Percentiles rank a stretch among this genome's conserved stretches.
Conservation (phyloP, 2,888 invertebrate species). For the Nomada fabriciana region DNA sequence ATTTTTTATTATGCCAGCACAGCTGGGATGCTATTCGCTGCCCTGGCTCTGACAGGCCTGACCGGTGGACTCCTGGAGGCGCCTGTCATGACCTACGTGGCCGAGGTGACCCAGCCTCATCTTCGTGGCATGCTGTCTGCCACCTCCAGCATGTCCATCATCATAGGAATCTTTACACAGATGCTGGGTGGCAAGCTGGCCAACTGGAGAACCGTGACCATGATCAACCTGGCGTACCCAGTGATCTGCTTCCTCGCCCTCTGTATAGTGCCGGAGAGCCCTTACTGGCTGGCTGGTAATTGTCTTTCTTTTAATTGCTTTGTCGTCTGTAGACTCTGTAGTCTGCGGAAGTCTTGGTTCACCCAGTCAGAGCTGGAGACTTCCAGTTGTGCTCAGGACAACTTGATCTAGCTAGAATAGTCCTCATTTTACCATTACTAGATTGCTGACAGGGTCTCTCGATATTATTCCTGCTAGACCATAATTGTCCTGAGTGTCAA, state of each 20-base stretch:
- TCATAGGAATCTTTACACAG: constrained; percentile 91
- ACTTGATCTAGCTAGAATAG: no score
- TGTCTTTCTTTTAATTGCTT: no score
- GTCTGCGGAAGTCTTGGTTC: no score
- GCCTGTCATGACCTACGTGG: constrained; percentile 93
- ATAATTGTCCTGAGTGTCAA: no score
- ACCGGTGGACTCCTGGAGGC: constrained; percentile 93
- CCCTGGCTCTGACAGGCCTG: constrained; percentile 90
- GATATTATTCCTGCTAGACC: no score
- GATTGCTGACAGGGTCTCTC: no score
- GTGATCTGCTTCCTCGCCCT: constrained; percentile 88
- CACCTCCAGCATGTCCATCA: constrained; percentile 91
- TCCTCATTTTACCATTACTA: no score
- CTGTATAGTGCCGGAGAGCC: constrained; percentile 92
- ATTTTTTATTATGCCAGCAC: constrained; percentile 88
- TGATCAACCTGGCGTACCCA: constrained; percentile 89
- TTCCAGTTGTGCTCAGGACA: no score
- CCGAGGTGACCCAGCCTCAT: constrained; percentile 93
- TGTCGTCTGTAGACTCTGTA: no score
- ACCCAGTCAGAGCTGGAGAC: neutral
- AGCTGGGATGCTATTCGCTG: constrained; percentile 88
- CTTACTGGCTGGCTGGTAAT: constrained; percentile 90
- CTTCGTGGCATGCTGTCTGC: constrained; percentile 91
- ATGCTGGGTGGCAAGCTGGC: constrained; percentile 90
- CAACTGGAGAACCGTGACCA: constrained; percentile 90